Conservation (phyloP, 2,797 vertebrate species). For the Monodelphis domestica region DNA sequence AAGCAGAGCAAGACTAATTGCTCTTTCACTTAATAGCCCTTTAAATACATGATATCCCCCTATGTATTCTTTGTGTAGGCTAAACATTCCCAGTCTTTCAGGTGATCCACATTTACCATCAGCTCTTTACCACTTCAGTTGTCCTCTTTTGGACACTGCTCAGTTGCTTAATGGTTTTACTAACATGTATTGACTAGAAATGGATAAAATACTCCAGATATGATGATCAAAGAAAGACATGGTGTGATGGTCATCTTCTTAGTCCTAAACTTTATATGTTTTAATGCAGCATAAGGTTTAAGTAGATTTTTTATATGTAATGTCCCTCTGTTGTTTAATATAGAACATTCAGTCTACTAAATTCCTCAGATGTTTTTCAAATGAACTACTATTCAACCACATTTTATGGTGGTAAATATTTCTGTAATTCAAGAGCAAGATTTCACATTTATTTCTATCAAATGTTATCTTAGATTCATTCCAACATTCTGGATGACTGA, state of each 20-base stretch:
- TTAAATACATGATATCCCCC: not conserved
- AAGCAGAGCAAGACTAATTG: not conserved
- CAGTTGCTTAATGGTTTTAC: not conserved
- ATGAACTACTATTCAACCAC: not conserved
- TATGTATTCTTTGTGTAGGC: no score
- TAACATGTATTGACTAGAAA: not conserved
- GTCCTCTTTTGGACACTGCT: not conserved
- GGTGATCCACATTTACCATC: not conserved
- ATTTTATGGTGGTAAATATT: not conserved
- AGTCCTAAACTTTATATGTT: not conserved
- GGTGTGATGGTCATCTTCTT: not conserved
- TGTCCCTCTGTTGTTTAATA: not conserved
- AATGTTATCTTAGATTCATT: no score
- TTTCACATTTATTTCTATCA: no score
- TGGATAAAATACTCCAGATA: not conserved
- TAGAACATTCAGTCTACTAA: not conserved
- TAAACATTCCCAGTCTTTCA: not conserved
- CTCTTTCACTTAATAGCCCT: not conserved
- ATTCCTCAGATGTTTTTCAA: not conserved
- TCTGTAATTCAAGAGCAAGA: no score
- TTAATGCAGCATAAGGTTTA: not conserved
- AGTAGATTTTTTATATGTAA: no score
- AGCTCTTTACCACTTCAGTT: not conserved
- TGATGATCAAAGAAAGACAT: not conserved
- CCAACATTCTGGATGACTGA: no score